Conservation (phyloP, 1,140 invertebrate genomes). For the Euwallacea similis region DNA sequence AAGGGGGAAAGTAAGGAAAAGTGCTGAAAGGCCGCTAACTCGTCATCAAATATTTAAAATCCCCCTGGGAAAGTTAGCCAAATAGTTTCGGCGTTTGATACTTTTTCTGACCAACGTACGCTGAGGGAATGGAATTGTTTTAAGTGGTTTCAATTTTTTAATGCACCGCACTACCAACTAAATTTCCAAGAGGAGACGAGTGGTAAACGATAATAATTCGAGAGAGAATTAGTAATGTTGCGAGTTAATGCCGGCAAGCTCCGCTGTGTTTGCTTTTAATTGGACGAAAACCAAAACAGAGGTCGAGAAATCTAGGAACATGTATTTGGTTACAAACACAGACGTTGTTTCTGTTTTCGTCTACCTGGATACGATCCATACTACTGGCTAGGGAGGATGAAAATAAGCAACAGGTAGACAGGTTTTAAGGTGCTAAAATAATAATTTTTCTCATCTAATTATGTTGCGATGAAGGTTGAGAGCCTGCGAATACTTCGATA, state of each 20-base stretch:
- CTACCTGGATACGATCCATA: conserved; percentile 9
- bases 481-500: neutral
- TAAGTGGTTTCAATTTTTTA: conserved; percentile 5
- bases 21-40: conserved; percentile 49
- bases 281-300: conserved; percentile 56
- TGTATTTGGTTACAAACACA: conserved; percentile 50
- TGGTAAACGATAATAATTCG: conserved; percentile 47
- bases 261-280: conserved; percentile 55
- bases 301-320: conserved; percentile 53
- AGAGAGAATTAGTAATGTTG: conserved; percentile 54
- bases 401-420: too few species aligned
- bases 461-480: neutral
- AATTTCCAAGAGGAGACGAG: conserved; percentile 4
- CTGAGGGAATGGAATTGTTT: neutral
- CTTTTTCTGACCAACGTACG: conserved; percentile 5
- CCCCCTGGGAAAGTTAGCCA: conserved; percentile 42
- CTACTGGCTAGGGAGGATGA: neutral
- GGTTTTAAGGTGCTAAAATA: too few species aligned
- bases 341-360: conserved; percentile 26
- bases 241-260: conserved; percentile 52
- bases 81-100: conserved; percentile 44
- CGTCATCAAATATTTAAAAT: conserved; percentile 53
- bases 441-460: too few species aligned
- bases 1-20: conserved; percentile 35
- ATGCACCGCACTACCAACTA: neutral